These are phyloP conservation scores for Ladona fulva DNA, from an alignment of 1,140 invertebrate species.

Conservation along the genomic window DNA sequence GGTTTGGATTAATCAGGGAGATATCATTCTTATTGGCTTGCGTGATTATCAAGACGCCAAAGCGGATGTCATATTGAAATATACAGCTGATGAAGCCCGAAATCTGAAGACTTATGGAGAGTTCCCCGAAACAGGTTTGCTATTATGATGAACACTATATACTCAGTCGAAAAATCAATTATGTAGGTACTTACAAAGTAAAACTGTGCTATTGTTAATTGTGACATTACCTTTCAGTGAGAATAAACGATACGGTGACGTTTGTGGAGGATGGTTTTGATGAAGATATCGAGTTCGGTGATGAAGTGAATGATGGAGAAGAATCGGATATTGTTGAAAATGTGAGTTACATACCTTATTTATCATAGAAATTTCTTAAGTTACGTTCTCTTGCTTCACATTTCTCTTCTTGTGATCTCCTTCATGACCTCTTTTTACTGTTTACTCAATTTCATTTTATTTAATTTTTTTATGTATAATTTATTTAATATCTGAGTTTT, in stretches of 20 bases:
- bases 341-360: background rate
- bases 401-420: too few relatives aligned
- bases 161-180: background rate
- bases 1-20: conserved; percentile 98
- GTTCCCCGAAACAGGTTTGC: conserved; percentile 83
- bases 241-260: conserved; percentile 88
- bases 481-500: too few relatives aligned
- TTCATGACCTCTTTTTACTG: too few relatives aligned
- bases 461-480: too few relatives aligned
- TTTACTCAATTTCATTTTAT: too few relatives aligned
- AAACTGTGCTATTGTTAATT: conserved; percentile 15
- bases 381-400: too few relatives aligned
- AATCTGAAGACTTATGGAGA: conserved; percentile 99
- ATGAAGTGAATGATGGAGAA: conserved; percentile 82
- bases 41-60: conserved; percentile 99
- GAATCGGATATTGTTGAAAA: conserved; percentile 72
- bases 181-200: conserved; percentile 18
- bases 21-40: conserved; percentile 93
- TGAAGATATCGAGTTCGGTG: conserved; percentile 90
- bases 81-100: conserved; percentile 96
- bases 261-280: conserved; percentile 90
- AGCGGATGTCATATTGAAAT: conserved; percentile 99
- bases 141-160: conserved; percentile 1
- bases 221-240: conserved; percentile 45
- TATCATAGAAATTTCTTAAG: too few relatives aligned